Evolutionary conservation across 2,888 invertebrate species (phyloP).

Genomic region (Balanococcus diminutus): DNA sequence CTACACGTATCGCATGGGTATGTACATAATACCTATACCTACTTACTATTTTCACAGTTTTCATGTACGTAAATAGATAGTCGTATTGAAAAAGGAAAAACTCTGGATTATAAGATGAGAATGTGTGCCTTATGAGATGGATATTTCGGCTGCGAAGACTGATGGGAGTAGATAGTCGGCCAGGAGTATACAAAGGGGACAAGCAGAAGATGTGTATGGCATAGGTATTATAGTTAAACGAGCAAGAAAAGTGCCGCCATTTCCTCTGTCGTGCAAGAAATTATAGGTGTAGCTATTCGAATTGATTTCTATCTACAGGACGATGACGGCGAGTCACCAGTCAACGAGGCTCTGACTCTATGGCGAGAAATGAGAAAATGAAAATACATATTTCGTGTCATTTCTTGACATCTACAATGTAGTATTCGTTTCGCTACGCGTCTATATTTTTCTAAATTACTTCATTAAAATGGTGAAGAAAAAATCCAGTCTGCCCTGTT

Average conservation of each 20-base stretch:
- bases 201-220: background rate
- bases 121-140: background rate
- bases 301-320: background rate
- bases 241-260: background rate
- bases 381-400: background rate
- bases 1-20: too few relatives aligned
- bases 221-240: background rate
- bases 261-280: background rate
- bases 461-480: background rate
- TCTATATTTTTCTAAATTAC: constrained; percentile 1
- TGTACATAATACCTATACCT: too few relatives aligned
- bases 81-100: background rate
- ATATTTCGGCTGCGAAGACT: background rate
- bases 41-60: background rate
- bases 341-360: too few relatives aligned
- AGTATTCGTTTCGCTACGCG: background rate
- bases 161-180: too few relatives aligned
- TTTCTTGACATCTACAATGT: background rate
- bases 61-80: background rate
- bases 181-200: background rate
- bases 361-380: background rate
- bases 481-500: background rate
- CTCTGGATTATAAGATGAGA: background rate
- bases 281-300: background rate
- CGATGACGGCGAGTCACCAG: background rate